phyloP scores from a whole-genome alignment of 2,888 invertebrate genomes.

The Oligia latruncula region DNA sequence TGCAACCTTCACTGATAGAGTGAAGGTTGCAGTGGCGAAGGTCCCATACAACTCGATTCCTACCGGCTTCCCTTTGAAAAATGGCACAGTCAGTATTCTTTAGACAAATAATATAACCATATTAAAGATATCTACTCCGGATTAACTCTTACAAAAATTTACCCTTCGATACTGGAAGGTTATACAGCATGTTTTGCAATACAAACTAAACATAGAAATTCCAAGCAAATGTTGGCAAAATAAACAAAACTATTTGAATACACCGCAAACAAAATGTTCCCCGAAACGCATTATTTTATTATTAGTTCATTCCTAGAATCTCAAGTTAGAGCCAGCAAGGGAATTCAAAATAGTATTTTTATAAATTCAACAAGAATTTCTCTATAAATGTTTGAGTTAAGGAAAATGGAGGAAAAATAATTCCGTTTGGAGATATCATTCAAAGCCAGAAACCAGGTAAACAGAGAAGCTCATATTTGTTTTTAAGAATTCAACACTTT shows the following conservation, averaged over 20 bases:
- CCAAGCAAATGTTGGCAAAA: slow-evolving; percentile 15
- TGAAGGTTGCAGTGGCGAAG: background rate
- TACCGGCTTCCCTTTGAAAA: too few species aligned
- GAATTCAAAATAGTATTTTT: slow-evolving; percentile 53
- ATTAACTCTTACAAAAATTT: too few species aligned
- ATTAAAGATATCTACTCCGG: too few species aligned
- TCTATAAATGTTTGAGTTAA: slow-evolving; percentile 46
- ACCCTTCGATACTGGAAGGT: background rate
- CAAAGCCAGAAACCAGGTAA: slow-evolving; percentile 48
- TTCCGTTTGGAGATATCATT: slow-evolving; percentile 51
- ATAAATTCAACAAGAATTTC: slow-evolving; percentile 42
- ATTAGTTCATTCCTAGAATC: slow-evolving; percentile 52
- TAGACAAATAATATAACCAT: too few species aligned
- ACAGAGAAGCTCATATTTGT: slow-evolving; percentile 46
- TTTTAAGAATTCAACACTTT: slow-evolving; percentile 56
- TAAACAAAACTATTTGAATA: slow-evolving; percentile 14
- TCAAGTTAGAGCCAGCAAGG: slow-evolving; percentile 33
- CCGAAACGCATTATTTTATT: slow-evolving; percentile 47
- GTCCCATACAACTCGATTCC: too few species aligned
- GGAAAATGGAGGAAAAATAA: slow-evolving; percentile 51
- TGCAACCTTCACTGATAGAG: too few species aligned
- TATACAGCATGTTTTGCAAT: background rate
- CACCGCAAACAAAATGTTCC: slow-evolving; percentile 16
- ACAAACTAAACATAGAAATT: slow-evolving; percentile 35
- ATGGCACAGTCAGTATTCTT: too few species aligned